Percentiles rank a stretch among this genome's conserved stretches.
Evolutionary conservation across 2,113 vertebrate genomes (phyloP).

Genomic region (Microcebus lehilahytsara): DNA sequence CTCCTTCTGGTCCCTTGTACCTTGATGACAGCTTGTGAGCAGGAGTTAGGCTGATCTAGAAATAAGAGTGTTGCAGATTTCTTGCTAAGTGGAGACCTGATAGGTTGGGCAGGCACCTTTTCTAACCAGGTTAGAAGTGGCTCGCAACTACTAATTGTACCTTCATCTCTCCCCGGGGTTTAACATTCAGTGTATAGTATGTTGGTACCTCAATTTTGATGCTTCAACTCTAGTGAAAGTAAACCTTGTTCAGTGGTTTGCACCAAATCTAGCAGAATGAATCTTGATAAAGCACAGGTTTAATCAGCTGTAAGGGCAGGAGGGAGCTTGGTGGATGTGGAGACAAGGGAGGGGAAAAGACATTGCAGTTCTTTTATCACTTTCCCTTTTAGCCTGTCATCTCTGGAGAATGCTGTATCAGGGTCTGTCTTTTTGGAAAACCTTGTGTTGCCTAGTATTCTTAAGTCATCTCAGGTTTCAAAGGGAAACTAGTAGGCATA

Average conservation of each 20-base stretch:
- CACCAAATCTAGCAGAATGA: not conserved
- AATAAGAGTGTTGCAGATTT: not conserved
- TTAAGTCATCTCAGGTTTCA: constrained; percentile 20
- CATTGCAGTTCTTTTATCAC: not conserved
- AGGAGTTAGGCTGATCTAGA: not conserved
- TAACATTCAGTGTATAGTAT: not conserved
- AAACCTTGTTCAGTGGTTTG: not conserved
- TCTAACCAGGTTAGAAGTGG: constrained; percentile 22
- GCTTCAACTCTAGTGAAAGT: not conserved
- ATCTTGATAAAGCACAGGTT: not conserved
- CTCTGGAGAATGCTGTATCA: not conserved
- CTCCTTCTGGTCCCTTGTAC: not conserved
- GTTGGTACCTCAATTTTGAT: not conserved
- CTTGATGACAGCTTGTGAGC: not conserved
- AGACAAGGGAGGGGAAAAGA: not conserved
- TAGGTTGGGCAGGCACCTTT: constrained; percentile 30
- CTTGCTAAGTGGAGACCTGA: not conserved
- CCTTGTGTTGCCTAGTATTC: not conserved
- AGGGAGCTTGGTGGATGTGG: not conserved
- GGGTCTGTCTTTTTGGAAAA: not conserved
- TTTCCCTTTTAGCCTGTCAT: constrained; percentile 18
- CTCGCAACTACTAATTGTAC: not conserved
- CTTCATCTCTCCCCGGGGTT: not conserved
- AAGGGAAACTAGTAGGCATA: not conserved
- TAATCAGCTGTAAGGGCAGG: not conserved